Evolutionary conservation across 2,888 invertebrate genomes (phyloP).

Genomic region (Proisotoma minuta): DNA sequence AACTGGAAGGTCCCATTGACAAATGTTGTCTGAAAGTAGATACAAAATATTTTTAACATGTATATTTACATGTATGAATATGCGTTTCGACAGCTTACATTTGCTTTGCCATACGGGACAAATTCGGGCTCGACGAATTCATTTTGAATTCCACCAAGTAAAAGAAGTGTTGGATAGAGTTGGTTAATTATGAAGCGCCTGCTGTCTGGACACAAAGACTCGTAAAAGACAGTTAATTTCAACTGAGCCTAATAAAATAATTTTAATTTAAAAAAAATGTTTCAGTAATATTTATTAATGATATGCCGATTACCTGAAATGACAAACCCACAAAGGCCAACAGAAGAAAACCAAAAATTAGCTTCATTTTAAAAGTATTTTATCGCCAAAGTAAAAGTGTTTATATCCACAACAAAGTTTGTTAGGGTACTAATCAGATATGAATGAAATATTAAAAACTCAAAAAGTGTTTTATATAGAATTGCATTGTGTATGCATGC

Average conservation of each 20-base stretch:
- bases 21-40: constrained; percentile 20
- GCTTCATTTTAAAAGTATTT: too few species aligned
- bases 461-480: too few species aligned
- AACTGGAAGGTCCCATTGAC: constrained; percentile 38
- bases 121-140: constrained; percentile 24
- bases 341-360: too few species aligned
- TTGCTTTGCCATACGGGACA: constrained; percentile 36
- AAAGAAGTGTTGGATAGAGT: constrained; percentile 26
- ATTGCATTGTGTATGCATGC: too few species aligned
- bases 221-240: constrained; percentile 29
- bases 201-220: constrained; percentile 33
- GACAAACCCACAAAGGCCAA: background rate
- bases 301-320: background rate
- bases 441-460: too few species aligned
- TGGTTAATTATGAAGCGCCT: constrained; percentile 33
- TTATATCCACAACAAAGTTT: too few species aligned
- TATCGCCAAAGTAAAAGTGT: too few species aligned
- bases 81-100: constrained; percentile 14
- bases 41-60: background rate
- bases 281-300: background rate
- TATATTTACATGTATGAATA: background rate
- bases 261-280: background rate
- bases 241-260: constrained; percentile 20
- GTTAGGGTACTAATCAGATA: too few species aligned
- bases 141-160: constrained; percentile 31